Percentiles rank a stretch among this genome's conserved stretches.
These are phyloP conservation scores for Glandiceps talaboti DNA, from an alignment of 53 echinoderm and acorn worm species.

Conservation along the genomic window DNA sequence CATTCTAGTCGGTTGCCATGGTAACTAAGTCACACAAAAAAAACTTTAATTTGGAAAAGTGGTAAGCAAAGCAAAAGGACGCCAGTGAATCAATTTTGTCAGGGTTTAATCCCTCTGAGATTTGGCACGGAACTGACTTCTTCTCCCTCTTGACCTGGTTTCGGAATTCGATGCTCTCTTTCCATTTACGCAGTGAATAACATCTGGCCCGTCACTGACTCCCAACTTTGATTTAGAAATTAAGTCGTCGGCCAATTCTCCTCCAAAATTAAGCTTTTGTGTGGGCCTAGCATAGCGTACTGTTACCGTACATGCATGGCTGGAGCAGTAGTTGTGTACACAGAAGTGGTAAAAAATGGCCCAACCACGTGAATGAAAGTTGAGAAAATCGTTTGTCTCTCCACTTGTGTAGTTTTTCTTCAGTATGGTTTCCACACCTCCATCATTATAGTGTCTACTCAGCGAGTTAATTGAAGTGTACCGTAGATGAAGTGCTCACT, in stretches of 20 bases:
- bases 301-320: not conserved
- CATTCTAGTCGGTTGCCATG: not conserved
- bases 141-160: not conserved
- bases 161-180: not conserved
- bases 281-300: not conserved
- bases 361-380: not conserved
- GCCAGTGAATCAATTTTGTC: not conserved
- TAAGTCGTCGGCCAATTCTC: not conserved
- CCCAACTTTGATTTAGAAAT: not conserved
- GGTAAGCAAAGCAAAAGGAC: not conserved
- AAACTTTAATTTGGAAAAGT: not conserved
- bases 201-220: not conserved
- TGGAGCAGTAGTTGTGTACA: not conserved
- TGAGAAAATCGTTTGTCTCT: not conserved
- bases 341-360: not conserved
- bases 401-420: not conserved
- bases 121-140: not conserved
- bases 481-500: no score
- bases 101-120: not conserved
- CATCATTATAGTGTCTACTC: not conserved
- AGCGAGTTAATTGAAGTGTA: not conserved
- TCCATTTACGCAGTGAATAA: not conserved
- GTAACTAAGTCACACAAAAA: not conserved
- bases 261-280: not conserved
- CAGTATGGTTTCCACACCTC: not conserved